These are phyloP conservation scores for Protonibea diacanthus DNA, from an alignment of 2,797 vertebrate genomes.

Conservation along the genomic window DNA sequence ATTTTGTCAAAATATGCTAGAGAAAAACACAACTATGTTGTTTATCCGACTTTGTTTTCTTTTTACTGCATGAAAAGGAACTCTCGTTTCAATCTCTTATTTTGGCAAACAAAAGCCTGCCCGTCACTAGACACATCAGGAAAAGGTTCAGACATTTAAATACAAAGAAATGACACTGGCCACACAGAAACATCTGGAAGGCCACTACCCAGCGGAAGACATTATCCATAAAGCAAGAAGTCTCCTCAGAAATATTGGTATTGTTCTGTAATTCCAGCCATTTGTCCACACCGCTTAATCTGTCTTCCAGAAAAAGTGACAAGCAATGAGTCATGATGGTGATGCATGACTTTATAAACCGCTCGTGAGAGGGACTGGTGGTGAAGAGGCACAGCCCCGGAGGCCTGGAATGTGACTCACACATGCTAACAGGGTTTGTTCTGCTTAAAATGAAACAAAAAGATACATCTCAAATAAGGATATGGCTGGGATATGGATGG, in stretches of 20 bases:
- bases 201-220: constrained; percentile 64
- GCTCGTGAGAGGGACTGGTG: constrained; percentile 55
- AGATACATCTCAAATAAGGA: constrained; percentile 45
- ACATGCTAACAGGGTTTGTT: constrained; percentile 52
- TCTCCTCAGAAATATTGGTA: constrained; percentile 65
- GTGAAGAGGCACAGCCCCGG: constrained; percentile 57
- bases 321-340: constrained; percentile 69
- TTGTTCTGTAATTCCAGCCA: constrained; percentile 76
- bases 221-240: constrained; percentile 59
- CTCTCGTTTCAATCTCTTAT: constrained; percentile 76
- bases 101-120: constrained; percentile 75
- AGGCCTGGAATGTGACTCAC: constrained; percentile 64
- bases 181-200: constrained; percentile 73
- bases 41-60: constrained; percentile 72
- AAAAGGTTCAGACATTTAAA: constrained; percentile 70
- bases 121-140: constrained; percentile 70
- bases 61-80: constrained; percentile 79
- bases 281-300: constrained; percentile 66
- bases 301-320: constrained; percentile 67
- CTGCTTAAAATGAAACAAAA: constrained; percentile 53
- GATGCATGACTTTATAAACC: constrained; percentile 66
- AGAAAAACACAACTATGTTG: constrained; percentile 70
- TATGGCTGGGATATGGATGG: constrained; percentile 39
- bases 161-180: constrained; percentile 65
- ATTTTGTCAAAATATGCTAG: constrained; percentile 74